Evolutionary conservation across 2,113 vertebrate genomes (phyloP).

Genomic region (Ranitomeya imitator): DNA sequence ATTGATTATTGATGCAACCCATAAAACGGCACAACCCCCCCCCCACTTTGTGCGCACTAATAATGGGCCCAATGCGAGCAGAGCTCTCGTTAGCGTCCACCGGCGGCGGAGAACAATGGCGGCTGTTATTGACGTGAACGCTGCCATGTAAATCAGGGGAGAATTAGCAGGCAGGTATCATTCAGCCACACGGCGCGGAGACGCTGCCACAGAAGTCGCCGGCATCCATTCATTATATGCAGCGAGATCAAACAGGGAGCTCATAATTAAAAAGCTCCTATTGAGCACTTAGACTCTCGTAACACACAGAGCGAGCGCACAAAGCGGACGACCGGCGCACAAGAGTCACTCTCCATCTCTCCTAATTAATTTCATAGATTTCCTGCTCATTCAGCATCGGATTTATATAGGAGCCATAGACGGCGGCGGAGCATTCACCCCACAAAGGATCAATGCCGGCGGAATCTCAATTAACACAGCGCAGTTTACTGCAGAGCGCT

Average conservation of each 20-base stretch:
- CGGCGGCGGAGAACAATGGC: neutral
- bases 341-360: slow-evolving; percentile 60
- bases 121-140: neutral
- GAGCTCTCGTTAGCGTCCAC: neutral
- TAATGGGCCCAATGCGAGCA: neutral
- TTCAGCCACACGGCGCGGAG: slow-evolving; percentile 41
- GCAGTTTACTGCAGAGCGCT: neutral
- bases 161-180: slow-evolving; percentile 59
- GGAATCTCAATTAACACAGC: slow-evolving; percentile 14
- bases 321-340: slow-evolving; percentile 62
- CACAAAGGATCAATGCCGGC: slow-evolving; percentile 22
- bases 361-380: slow-evolving; percentile 65
- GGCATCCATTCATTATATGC: slow-evolving; percentile 65
- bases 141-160: slow-evolving; percentile 57
- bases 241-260: slow-evolving; percentile 68
- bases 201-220: slow-evolving; percentile 56
- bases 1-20: neutral
- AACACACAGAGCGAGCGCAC: slow-evolving; percentile 59
- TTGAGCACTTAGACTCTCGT: slow-evolving; percentile 67
- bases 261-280: slow-evolving; percentile 72
- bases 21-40: neutral
- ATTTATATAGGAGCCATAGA: neutral
- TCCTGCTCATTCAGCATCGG: slow-evolving; percentile 52
- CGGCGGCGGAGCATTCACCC: neutral
- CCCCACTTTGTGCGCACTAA: neutral